A percentile compares a stretch with the other conserved stretches of the same genome.
phyloP scores from a whole-genome alignment of 2,113 vertebrate genomes.

The Ia io region DNA sequence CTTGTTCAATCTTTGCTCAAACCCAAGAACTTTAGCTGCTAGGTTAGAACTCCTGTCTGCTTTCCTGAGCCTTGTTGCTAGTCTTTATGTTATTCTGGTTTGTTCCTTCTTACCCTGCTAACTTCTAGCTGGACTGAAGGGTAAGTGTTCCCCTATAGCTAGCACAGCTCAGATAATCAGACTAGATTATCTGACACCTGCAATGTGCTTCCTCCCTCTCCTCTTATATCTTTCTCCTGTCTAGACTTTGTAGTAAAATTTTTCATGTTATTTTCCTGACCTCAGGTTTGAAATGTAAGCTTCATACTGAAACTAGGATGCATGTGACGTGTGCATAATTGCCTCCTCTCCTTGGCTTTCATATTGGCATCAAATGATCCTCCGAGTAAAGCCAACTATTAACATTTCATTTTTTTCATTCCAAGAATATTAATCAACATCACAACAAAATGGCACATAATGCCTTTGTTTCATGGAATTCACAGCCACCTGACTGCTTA shows the following conservation, averaged over 20 bases:
- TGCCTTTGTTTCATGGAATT: slow-evolving; percentile 84
- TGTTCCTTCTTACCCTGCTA: slow-evolving; percentile 99
- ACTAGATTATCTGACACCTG: slow-evolving; percentile 98
- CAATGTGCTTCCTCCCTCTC: slow-evolving; percentile 93
- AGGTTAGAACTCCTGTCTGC: slow-evolving; percentile 99
- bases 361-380: slow-evolving; percentile 92
- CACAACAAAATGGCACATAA: slow-evolving; percentile 82
- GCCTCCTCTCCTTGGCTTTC: slow-evolving; percentile 97
- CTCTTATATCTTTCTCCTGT: slow-evolving; percentile 94
- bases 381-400: slow-evolving; percentile 92
- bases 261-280: slow-evolving; percentile 91
- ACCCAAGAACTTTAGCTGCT: slow-evolving; percentile 97
- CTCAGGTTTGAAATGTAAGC: slow-evolving; percentile 92
- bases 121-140: slow-evolving; percentile 99
- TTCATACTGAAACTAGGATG: slow-evolving; percentile 98
- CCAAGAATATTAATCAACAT: slow-evolving; percentile 83
- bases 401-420: slow-evolving; percentile 83
- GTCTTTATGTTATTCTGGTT: slow-evolving; percentile 99
- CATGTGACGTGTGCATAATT: slow-evolving; percentile 99
- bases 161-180: slow-evolving; percentile 99
- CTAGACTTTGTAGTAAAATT: slow-evolving; percentile 94
- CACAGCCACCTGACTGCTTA: slow-evolving; percentile 86
- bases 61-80: slow-evolving; percentile 99
- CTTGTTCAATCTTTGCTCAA: slow-evolving; percentile 98
- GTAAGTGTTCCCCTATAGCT: slow-evolving; percentile 99